These are phyloP conservation scores for Scyliorhinus canicula DNA, from an alignment of 2,797 vertebrate species.

Conservation along the genomic window DNA sequence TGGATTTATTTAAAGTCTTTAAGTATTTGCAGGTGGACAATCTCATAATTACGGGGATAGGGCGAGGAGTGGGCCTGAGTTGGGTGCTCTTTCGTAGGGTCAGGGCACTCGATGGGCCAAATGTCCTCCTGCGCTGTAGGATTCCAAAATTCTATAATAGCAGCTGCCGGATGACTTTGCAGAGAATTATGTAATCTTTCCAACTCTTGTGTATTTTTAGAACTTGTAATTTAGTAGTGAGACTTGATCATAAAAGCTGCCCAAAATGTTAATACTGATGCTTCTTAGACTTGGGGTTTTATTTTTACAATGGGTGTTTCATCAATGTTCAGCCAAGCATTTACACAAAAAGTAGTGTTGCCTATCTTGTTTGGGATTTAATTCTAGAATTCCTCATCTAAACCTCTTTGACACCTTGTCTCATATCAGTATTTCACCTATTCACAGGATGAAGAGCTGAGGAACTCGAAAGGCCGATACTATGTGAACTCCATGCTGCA, in stretches of 20 bases:
- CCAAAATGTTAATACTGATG: not conserved
- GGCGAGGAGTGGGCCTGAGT: too few relatives aligned
- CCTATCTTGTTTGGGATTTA: not conserved
- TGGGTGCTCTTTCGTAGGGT: too few relatives aligned
- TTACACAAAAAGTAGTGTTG: not conserved
- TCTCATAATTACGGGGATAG: too few relatives aligned
- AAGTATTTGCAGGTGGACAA: not conserved
- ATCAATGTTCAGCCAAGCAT: not conserved
- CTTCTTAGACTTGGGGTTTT: not conserved
- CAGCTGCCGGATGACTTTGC: not conserved
- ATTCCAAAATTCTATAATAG: too few relatives aligned
- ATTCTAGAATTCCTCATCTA: not conserved
- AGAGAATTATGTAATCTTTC: not conserved
- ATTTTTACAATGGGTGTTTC: not conserved
- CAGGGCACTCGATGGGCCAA: too few relatives aligned
- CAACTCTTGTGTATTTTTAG: not conserved
- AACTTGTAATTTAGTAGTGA: not conserved
- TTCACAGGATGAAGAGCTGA: slow-evolving; percentile 70
- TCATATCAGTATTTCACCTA: not conserved
- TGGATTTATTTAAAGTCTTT: not conserved
- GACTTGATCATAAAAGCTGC: not conserved
- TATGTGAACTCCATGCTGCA: slow-evolving; percentile 88
- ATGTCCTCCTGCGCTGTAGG: too few relatives aligned
- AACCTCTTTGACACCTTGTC: not conserved
- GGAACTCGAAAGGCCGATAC: slow-evolving; percentile 74